Base-by-base conservation (phyloP, 2,797 vertebrate genomes). In the Rhynchonycteris naso region DNA sequence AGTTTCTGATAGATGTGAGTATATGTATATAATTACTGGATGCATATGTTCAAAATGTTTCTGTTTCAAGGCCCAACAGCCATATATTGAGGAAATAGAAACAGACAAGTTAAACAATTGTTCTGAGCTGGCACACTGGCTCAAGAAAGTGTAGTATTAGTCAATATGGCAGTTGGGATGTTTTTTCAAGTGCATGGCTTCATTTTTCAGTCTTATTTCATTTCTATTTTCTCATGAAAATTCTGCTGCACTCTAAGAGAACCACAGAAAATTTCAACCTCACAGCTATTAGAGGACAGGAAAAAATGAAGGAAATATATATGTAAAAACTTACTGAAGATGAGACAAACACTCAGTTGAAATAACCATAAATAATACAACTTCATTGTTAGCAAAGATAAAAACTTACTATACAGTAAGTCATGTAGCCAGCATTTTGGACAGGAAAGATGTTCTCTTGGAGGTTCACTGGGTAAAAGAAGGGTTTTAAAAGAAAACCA, bases 71-170 rank as follows among this genome's bases (percentile, higher is more conserved):
- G 56, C 90, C 90, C 66, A 61, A 63, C 30, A 95, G 50, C 68
- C 71, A 65, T 88, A 95, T 93, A 78, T 76, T 88, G 94, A 85
- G 50, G 56, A 93, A 52, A 92, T 92, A 96, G 90, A 96, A 96
- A 87, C 38, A 79, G 90, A 82, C 82, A 95, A 95, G 66, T 90
- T 93, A 79, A 96, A 90, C 80, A 10, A 43, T 96, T 97, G 30
- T 91, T 97, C 95, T 15, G 30, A 94, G 68, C 68, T 87, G 76
- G 95, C 75, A 71, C 85, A 88, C 47, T 75, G 92, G 87, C 80
- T 96, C 90, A 81, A 66, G 94, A 75, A 97, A 93, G 58, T 91
- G 65, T 47, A 97, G 18, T 76, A 94, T 94, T 98, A 78, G 93
- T 93, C 61, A 94, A 16, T 65, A 63, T 72, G 78, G 86, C 75